Evolutionary conservation across 2,797 vertebrate genomes (phyloP).

Genomic region (Poliocrania exsul): DNA sequence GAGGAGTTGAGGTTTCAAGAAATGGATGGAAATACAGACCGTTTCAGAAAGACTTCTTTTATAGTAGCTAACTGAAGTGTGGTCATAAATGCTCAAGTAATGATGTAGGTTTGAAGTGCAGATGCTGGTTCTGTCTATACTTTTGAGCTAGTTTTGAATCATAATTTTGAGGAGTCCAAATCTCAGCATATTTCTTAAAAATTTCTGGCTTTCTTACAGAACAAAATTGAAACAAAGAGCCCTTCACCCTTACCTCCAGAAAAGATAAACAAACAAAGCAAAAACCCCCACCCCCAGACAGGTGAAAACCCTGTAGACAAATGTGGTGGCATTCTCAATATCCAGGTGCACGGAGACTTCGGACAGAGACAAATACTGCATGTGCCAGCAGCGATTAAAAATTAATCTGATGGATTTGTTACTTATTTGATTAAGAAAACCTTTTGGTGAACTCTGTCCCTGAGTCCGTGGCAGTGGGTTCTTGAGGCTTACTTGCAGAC

Average conservation of each 20-base stretch:
- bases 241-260: rapidly evolving
- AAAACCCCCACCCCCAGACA: rapidly evolving
- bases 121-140: background rate
- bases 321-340: background rate
- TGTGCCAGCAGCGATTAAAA: conserved; percentile 27
- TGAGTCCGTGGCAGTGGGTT: background rate
- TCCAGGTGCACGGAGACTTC: background rate
- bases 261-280: background rate
- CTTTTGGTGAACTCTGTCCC: background rate
- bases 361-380: background rate
- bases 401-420: conserved; percentile 37
- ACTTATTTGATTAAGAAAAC: background rate
- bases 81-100: background rate
- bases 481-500: background rate
- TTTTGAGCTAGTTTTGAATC: background rate
- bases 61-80: background rate
- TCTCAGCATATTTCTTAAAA: background rate
- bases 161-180: background rate
- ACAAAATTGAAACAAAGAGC: background rate
- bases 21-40: background rate
- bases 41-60: background rate
- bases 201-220: background rate
- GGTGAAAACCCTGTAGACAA: rapidly evolving
- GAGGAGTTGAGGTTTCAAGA: background rate
- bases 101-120: background rate